Conservation (phyloP, 2,888 invertebrate species). For the Leptinotarsa juncta region DNA sequence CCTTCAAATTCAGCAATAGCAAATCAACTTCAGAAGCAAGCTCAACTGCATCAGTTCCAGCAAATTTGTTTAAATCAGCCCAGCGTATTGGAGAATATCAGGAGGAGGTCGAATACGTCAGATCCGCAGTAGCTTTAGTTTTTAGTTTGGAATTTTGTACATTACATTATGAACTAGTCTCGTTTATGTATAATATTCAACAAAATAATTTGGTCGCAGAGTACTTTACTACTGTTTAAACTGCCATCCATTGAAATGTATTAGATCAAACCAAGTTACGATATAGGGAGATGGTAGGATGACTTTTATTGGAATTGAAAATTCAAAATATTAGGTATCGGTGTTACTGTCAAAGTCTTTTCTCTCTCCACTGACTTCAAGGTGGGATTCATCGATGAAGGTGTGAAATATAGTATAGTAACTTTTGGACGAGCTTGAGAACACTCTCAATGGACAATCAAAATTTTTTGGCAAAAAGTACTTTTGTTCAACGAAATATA, state of each 20-base stretch:
- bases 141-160: slow-evolving; percentile 42
- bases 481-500: no score
- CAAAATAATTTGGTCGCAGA: slow-evolving; percentile 1
- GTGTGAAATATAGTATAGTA: no score
- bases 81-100: slow-evolving; percentile 58
- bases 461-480: no score
- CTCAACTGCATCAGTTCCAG: slow-evolving; percentile 61
- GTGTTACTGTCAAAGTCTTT: no score
- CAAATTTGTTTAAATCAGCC: slow-evolving; percentile 61
- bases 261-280: slow-evolving; percentile 30
- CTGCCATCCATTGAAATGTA: slow-evolving; percentile 47
- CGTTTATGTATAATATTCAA: slow-evolving; percentile 26
- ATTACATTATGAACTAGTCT: slow-evolving; percentile 51
- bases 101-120: slow-evolving; percentile 62
- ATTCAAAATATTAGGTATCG: no score
- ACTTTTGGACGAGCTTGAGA: no score
- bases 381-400: no score
- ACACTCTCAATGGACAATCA: no score
- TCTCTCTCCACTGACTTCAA: no score
- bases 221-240: slow-evolving; percentile 47
- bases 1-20: slow-evolving; percentile 54
- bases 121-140: slow-evolving; percentile 61
- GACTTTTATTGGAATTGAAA: no score
- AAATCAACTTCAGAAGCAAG: slow-evolving; percentile 62
- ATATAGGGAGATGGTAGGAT: background rate